A percentile compares a stretch with the other conserved stretches of the same genome.
phyloP scores from a whole-genome alignment of 1,140 invertebrate genomes.

The Caenorhabditis brenneri region DNA sequence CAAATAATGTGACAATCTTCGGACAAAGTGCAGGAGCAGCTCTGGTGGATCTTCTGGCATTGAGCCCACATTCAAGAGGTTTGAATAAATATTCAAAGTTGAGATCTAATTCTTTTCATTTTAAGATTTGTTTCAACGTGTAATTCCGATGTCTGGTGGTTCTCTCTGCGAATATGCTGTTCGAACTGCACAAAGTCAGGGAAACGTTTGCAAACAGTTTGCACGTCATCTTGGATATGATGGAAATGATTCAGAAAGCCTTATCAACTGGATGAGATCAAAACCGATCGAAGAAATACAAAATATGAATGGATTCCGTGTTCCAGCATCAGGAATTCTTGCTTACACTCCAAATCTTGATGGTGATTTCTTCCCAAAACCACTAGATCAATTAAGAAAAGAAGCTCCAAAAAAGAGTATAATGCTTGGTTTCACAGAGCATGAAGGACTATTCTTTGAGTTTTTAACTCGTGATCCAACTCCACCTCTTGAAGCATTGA shows the following conservation, averaged over 20 bases:
- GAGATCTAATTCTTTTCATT: background rate
- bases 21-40: slow-evolving; percentile 79
- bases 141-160: slow-evolving; percentile 64
- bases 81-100: background rate
- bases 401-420: slow-evolving; percentile 41
- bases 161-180: slow-evolving; percentile 59
- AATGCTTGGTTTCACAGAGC: slow-evolving; percentile 52
- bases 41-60: slow-evolving; percentile 80
- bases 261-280: slow-evolving; percentile 42
- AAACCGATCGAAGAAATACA: slow-evolving; percentile 36
- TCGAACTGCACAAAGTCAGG: slow-evolving; percentile 31
- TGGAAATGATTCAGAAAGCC: slow-evolving; percentile 40
- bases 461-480: background rate
- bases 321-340: slow-evolving; percentile 31
- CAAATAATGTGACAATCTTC: slow-evolving; percentile 75
- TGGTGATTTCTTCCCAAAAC: slow-evolving; percentile 55
- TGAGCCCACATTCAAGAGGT: slow-evolving; percentile 82
- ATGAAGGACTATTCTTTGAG: slow-evolving; percentile 58
- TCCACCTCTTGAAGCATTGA: background rate
- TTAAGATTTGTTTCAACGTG: slow-evolving; percentile 60
- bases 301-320: background rate
- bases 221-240: slow-evolving; percentile 37
- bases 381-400: slow-evolving; percentile 45
- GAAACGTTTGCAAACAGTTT: slow-evolving; percentile 31
- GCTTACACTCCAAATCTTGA: slow-evolving; percentile 52